Evolutionary conservation across 2,888 invertebrate species (phyloP).

Genomic region (Pandemis cinnamomeana): DNA sequence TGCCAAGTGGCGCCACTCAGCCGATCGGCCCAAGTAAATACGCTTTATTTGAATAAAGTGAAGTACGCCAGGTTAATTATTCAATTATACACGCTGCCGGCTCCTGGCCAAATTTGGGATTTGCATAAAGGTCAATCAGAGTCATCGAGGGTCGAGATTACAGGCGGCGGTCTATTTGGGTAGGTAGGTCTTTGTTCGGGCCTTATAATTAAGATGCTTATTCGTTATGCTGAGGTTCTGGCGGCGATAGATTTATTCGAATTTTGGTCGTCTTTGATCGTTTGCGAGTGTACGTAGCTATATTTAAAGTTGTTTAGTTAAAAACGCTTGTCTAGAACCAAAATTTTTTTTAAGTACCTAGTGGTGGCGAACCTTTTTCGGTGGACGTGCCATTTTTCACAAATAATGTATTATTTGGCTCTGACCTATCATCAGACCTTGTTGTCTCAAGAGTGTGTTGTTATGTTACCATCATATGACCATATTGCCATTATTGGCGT

Average conservation of each 20-base stretch:
- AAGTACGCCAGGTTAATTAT: constrained; percentile 73
- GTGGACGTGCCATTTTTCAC: no score
- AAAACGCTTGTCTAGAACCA: no score
- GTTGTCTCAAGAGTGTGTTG: no score
- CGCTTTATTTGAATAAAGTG: constrained; percentile 51
- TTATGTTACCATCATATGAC: no score
- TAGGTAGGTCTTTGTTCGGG: constrained; percentile 63
- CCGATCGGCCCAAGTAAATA: constrained; percentile 7
- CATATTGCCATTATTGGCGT: no score
- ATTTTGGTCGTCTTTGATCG: neutral
- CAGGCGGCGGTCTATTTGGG: constrained; percentile 58
- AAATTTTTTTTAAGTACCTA: no score
- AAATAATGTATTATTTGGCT: no score
- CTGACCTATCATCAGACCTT: no score
- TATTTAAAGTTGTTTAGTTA: no score
- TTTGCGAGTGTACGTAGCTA: neutral
- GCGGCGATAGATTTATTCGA: neutral
- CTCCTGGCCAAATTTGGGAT: constrained; percentile 62
- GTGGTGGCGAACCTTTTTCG: no score
- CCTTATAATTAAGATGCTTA: constrained; percentile 36
- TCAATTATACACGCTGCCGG: constrained; percentile 67
- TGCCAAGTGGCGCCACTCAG: neutral
- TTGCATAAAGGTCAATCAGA: constrained; percentile 79
- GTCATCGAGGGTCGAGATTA: constrained; percentile 64
- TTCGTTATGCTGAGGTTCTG: constrained; percentile 19